phyloP scores from a whole-genome alignment of 2,888 invertebrate species.

The Apoda limacodes region DNA sequence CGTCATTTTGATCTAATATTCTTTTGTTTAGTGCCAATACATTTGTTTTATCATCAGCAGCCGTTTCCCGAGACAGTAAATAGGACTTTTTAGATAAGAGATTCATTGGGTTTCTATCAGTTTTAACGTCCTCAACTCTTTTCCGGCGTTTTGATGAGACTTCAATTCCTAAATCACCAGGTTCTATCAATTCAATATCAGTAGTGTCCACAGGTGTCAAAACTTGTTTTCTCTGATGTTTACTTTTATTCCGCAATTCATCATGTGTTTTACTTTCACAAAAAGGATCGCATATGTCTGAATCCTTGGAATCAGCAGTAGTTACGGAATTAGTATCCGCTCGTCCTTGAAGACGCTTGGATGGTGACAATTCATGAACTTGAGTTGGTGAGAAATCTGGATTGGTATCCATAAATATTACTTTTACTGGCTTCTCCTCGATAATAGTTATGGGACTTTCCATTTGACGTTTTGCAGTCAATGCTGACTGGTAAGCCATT shows the following conservation, averaged over 20 bases:
- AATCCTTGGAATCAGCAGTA: constrained; percentile 42
- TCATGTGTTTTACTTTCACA: constrained; percentile 38
- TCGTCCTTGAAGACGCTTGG: constrained; percentile 29
- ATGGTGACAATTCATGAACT: constrained; percentile 46
- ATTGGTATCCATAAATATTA: constrained; percentile 46
- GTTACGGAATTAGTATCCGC: constrained; percentile 27
- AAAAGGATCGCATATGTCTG: constrained; percentile 34
- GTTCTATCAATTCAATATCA: constrained; percentile 57
- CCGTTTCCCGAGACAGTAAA: constrained; percentile 37
- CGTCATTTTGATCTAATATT: constrained; percentile 27
- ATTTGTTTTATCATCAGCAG: constrained; percentile 26
- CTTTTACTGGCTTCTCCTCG: constrained; percentile 62
- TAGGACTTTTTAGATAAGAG: constrained; percentile 54
- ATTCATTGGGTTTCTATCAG: constrained; percentile 38
- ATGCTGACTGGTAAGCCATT: constrained; percentile 50
- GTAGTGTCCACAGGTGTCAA: constrained; percentile 56
- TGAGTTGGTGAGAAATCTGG: constrained; percentile 41
- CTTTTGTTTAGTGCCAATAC: constrained; percentile 23
- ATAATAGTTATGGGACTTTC: constrained; percentile 49
- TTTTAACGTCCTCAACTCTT: constrained; percentile 41
- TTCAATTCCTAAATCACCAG: constrained; percentile 42
- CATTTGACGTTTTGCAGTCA: constrained; percentile 48
- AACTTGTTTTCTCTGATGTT: constrained; percentile 63
- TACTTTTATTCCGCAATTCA: constrained; percentile 42
- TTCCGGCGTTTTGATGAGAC: constrained; percentile 53